Evolutionary conservation across 2,797 vertebrate species (phyloP), one percentile per base, ranked within the genome.

Genomic region (Artibeus lituratus): DNA sequence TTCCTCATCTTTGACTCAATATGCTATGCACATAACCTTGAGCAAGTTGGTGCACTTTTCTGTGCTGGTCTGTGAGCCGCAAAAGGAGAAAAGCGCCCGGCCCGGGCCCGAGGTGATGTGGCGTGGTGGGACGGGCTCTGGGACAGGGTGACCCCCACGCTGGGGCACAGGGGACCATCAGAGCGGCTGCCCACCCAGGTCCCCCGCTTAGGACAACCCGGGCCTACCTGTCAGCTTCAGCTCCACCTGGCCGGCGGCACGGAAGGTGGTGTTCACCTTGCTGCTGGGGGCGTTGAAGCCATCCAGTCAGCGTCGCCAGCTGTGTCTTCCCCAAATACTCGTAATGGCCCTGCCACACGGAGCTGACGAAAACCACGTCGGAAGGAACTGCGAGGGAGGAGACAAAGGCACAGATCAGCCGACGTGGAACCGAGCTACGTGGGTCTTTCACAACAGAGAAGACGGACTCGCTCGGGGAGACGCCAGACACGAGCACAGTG

Each of bases 311-410:
- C 10, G 99, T 99, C 44, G 99, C 99, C n/a, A 98, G 98, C 73
- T 99, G 99, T 92, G 99, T 99, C 97, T 99, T 99, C 57, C 99
- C 99, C 26, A 99, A 98, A 97, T 99, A 99, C 96, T 99, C 99
- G 16, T 99, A 99, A 98, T 99, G 99, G 1, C 99, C 99, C 55
- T 99, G 99, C 99, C 99, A 99, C 87, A 99, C 98, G 1, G 99
- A 99, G 98, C 99, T 99, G 93, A 99, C 96, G 95, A 99, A 99
- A 98, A 99, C 99, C 62, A 99, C 99, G 67, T 99, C 99, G 19
- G 99, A 99, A 53, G 99, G 99, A 98, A 99, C 99, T 99, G 98
- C 7, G n/a, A 49, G 47, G 55, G 72, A 26, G 22, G 90, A 65
- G 0, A n/a, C 69, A 77, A 59, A 95, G 53, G 49, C 1, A 0